Base-by-base conservation (phyloP, 2,113 vertebrate genomes). In the Brachirus orientalis region DNA sequence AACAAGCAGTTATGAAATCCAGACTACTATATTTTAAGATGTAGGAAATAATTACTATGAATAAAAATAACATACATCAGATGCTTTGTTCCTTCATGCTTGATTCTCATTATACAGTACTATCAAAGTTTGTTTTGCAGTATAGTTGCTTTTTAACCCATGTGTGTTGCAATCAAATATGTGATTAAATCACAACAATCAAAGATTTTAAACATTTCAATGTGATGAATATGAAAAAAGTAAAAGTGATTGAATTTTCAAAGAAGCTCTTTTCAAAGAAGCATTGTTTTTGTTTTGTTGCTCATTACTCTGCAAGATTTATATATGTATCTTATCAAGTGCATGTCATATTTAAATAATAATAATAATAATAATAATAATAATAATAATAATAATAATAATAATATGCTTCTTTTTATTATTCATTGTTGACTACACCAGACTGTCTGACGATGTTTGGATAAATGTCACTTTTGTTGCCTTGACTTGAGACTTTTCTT, bases 91-190 rank as follows among this genome's bases (percentile, higher is more conserved):
- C 28, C 36, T 19, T 48, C 46, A 67, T 58, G 16, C n/a, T 14
- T 63, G 52, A 47, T 52, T 72, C 52, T 72, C 9, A 58, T 60
- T 76, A 40, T 72, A n/a, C n/a, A n/a, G n/a, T n/a, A 35, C 17
- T 52, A 62, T 64, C 10, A 57, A 35, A 38, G 28, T 52, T 35
- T 45, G 19, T 54, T 48, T 67, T 45, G 7, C 8, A n/a, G 16
- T 57, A 19, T 41, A 18, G 45, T 14, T 35, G 46, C 8, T 50
- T 85, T 62, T n/a, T 51, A 38, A 50, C 7, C 17, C 10, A 8
- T 28, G 18, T 57, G 22, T 72, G 17, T 50, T 0, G 11, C 54
- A 45, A 41, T 43, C 33, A 4, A 17, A 6, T 6, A 28, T 28
- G 1, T 28, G 28, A 28, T 28, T 28, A 6, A 28, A 28, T 50